A percentile compares a stretch with the other conserved stretches of the same genome.
phyloP scores from a whole-genome alignment of 1,140 invertebrate species.

The Drosophila mayri region DNA sequence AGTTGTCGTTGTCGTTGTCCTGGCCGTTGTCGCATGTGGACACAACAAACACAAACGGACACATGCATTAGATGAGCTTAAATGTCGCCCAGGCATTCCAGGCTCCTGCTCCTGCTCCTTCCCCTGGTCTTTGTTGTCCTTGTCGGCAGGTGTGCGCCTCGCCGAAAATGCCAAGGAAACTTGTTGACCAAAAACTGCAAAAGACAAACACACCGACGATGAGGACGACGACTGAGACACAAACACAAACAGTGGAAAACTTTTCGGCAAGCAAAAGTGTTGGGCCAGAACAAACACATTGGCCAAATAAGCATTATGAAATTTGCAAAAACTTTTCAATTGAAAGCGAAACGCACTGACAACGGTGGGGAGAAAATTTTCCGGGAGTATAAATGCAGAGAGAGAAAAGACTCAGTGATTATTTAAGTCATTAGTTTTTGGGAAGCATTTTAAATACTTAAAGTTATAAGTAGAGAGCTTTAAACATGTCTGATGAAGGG shows the following conservation, averaged over 20 bases:
- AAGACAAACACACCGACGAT: constrained; percentile 63
- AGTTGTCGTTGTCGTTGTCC: constrained; percentile 19
- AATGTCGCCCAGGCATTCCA: constrained; percentile 57
- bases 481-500: background rate
- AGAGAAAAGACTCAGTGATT: background rate
- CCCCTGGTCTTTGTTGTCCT: constrained; percentile 27
- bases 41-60: constrained; percentile 76
- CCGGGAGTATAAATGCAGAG: background rate
- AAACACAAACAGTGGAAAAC: constrained; percentile 43
- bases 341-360: constrained; percentile 58
- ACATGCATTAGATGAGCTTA: constrained; percentile 81
- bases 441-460: background rate
- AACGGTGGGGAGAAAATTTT: constrained; percentile 37
- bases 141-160: constrained; percentile 71
- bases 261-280: constrained; percentile 71
- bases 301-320: constrained; percentile 80
- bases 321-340: constrained; percentile 70
- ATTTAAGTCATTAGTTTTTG: background rate
- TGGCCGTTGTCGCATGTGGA: constrained; percentile 57
- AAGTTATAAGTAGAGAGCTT: too few relatives aligned
- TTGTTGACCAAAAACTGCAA: constrained; percentile 81
- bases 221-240: constrained; percentile 23
- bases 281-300: constrained; percentile 60
- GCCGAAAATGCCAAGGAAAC: constrained; percentile 52
- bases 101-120: background rate